phyloP scores from a whole-genome alignment of 2,797 vertebrate species.

The Knipowitschia caucasica region DNA sequence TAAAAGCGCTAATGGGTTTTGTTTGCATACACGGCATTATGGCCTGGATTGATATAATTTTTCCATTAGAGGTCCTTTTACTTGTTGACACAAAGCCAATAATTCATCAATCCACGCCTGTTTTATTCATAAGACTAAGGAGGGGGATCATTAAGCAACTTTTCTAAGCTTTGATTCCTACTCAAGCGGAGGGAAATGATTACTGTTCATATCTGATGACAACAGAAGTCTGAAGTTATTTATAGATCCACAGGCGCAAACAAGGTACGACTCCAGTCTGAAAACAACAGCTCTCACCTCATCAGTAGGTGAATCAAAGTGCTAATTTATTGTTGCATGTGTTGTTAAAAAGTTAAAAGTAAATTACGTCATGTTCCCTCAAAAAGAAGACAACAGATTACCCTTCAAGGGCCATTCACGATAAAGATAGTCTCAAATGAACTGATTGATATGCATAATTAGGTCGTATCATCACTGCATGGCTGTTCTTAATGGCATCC shows the following conservation, averaged over 20 bases:
- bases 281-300: not conserved
- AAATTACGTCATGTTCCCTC: not conserved
- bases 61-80: slow-evolving; percentile 63
- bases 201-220: slow-evolving; percentile 54
- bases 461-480: slow-evolving; percentile 12
- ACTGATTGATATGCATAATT: slow-evolving; percentile 19
- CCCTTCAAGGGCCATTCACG: slow-evolving; percentile 9
- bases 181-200: slow-evolving; percentile 52
- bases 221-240: slow-evolving; percentile 29
- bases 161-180: slow-evolving; percentile 53
- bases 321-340: slow-evolving; percentile 24
- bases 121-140: slow-evolving; percentile 71
- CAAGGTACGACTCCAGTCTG: slow-evolving; percentile 6
- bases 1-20: slow-evolving; percentile 53
- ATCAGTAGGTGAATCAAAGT: not conserved
- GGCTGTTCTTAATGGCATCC: slow-evolving; percentile 12
- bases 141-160: slow-evolving; percentile 57
- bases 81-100: slow-evolving; percentile 68
- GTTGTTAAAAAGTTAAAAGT: not conserved
- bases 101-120: slow-evolving; percentile 64
- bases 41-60: slow-evolving; percentile 49
- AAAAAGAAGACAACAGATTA: slow-evolving; percentile 13
- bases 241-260: slow-evolving; percentile 33
- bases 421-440: slow-evolving; percentile 17
- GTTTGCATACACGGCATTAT: slow-evolving; percentile 42